Conservation (phyloP, 2,113 vertebrate genomes). For the Haemorhous mexicanus region DNA sequence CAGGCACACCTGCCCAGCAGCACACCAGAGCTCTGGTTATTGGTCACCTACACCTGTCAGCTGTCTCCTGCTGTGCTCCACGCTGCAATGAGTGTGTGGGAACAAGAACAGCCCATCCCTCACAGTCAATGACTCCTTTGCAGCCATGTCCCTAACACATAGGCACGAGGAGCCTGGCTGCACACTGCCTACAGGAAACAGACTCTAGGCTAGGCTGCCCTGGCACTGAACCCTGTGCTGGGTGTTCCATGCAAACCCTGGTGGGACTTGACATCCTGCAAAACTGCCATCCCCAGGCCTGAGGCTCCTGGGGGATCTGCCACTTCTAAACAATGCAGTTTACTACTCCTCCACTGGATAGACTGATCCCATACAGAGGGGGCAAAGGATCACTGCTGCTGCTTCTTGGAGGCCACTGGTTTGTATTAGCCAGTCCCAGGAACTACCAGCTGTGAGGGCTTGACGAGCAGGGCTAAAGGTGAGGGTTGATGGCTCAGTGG, state of each 20-base stretch:
- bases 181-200: background rate
- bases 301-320: background rate
- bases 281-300: background rate
- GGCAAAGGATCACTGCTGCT: background rate
- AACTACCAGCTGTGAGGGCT: background rate
- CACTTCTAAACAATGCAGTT: background rate
- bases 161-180: background rate
- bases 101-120: background rate
- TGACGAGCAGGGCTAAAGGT: background rate
- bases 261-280: rapidly evolving
- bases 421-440: background rate
- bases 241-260: background rate
- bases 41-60: background rate
- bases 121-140: background rate
- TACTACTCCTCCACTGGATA: background rate
- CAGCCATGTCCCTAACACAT: rapidly evolving
- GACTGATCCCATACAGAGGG: background rate
- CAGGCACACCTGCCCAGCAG: background rate
- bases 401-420: background rate
- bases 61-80: background rate
- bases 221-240: background rate
- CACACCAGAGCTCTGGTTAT: background rate
- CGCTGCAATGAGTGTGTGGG: rapidly evolving
- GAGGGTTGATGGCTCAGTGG: rapidly evolving
- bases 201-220: background rate